These are phyloP conservation scores for Mirza zaza DNA, from an alignment of 2,113 vertebrate genomes.

Conservation along the genomic window DNA sequence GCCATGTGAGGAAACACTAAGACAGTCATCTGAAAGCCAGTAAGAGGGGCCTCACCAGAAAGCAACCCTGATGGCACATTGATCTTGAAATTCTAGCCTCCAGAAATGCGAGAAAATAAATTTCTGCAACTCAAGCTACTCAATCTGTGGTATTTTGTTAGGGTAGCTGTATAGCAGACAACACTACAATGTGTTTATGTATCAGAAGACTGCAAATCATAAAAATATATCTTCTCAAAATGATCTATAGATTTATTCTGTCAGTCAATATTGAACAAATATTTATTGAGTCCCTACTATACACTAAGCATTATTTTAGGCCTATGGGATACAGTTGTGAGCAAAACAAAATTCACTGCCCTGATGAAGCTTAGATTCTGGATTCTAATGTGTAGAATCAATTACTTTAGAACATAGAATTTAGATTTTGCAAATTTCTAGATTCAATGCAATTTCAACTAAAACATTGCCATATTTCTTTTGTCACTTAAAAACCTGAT, in stretches of 20 bases:
- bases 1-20: background rate
- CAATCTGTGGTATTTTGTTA: background rate
- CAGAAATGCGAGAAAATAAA: background rate
- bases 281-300: background rate
- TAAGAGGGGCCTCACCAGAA: background rate
- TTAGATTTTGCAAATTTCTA: background rate
- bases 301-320: background rate
- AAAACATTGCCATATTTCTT: background rate
- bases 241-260: background rate
- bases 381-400: background rate
- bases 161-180: background rate
- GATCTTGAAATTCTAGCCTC: background rate
- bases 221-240: background rate
- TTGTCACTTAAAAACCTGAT: background rate
- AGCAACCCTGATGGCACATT: background rate
- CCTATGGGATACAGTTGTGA: background rate
- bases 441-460: background rate
- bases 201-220: background rate
- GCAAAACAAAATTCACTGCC: background rate
- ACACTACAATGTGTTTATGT: background rate
- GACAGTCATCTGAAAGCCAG: background rate
- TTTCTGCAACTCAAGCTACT: background rate
- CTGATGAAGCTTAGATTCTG: background rate
- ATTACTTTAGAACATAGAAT: background rate
- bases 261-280: background rate